Conservation (phyloP, 2,113 vertebrate genomes). For the Fulmarus glacialis region DNA sequence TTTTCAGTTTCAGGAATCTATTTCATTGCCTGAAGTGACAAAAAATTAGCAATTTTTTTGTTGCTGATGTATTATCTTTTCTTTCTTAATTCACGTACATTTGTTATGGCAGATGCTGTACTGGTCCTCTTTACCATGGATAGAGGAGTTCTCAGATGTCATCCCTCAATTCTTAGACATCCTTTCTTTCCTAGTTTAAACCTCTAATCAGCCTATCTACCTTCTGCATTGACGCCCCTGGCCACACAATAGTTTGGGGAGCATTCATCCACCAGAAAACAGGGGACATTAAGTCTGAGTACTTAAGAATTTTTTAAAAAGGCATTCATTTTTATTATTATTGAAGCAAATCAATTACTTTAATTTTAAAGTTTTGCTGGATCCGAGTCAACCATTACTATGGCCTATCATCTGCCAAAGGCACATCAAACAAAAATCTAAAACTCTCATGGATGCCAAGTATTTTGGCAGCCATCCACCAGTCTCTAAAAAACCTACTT, state of each 20-base stretch:
- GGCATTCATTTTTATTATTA: not conserved
- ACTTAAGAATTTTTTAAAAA: not conserved
- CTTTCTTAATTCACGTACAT: not conserved
- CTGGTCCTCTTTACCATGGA: not conserved
- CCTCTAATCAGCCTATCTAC: not conserved
- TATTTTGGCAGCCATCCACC: conserved; percentile 24
- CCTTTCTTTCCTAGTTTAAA: not conserved
- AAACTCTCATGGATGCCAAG: not conserved
- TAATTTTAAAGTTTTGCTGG: conserved; percentile 29
- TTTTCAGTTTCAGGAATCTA: not conserved
- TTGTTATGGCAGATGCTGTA: not conserved
- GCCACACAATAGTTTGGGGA: not conserved
- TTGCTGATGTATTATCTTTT: not conserved
- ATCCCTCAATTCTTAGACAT: not conserved
- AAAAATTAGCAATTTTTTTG: not conserved
- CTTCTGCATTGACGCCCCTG: not conserved
- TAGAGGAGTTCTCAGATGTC: not conserved
- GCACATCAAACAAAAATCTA: not conserved
- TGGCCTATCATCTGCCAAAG: conserved; percentile 16
- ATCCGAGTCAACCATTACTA: not conserved
- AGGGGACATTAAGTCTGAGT: not conserved
- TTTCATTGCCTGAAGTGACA: not conserved
- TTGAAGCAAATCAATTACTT: conserved; percentile 31
- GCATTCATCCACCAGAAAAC: not conserved
- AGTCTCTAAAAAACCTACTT: not conserved